phyloP scores from a whole-genome alignment of 2,888 invertebrate species.

The Adelphocoris suturalis region DNA sequence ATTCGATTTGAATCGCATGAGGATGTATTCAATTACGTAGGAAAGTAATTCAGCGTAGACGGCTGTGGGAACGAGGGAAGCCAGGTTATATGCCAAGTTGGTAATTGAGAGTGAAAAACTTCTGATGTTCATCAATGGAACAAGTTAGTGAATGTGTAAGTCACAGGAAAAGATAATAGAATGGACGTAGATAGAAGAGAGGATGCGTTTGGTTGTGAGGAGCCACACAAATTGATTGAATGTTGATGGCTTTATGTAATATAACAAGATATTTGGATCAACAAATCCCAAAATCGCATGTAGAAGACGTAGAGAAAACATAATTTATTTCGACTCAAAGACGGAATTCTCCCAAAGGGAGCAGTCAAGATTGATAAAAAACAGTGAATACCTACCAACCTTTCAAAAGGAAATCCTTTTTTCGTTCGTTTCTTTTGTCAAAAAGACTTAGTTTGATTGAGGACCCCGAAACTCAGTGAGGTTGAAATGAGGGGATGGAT shows the following conservation, averaged over 20 bases:
- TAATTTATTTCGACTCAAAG: slow-evolving; percentile 10
- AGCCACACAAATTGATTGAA: too few relatives aligned
- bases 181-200: too few relatives aligned
- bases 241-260: background rate
- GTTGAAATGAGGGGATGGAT: background rate
- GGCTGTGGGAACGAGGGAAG: too few relatives aligned
- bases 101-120: too few relatives aligned
- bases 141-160: too few relatives aligned
- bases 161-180: too few relatives aligned
- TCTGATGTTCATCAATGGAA: too few relatives aligned
- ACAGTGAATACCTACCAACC: background rate
- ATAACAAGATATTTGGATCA: background rate
- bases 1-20: too few relatives aligned
- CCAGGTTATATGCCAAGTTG: too few relatives aligned
- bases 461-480: slow-evolving; percentile 13
- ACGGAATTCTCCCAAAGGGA: background rate
- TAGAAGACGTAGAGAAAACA: background rate
- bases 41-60: too few relatives aligned
- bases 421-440: background rate
- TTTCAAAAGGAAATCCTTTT: background rate
- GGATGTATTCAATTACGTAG: too few relatives aligned
- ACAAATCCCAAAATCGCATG: background rate
- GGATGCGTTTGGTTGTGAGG: too few relatives aligned
- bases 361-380: slow-evolving; percentile 10
- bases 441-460: slow-evolving; percentile 37